phyloP scores from a whole-genome alignment of 2,797 vertebrate genomes.

The Alcedo quadribrachys region DNA sequence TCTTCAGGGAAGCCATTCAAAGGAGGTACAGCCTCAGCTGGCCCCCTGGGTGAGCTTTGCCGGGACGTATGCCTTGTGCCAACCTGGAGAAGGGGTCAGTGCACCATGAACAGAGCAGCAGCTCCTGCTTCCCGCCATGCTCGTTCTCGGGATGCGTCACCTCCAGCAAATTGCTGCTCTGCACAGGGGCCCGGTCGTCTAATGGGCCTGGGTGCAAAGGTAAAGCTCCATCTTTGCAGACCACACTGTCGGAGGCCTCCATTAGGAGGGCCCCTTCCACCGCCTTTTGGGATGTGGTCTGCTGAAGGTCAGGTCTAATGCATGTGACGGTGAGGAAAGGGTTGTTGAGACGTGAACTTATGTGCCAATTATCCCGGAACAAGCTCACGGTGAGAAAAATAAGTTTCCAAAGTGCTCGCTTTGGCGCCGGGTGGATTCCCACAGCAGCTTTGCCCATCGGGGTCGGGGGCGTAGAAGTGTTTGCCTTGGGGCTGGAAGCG shows the following conservation, averaged over 20 bases:
- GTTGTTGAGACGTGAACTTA: neutral
- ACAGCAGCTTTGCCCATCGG: neutral
- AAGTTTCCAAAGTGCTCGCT: neutral
- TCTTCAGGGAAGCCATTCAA: accelerated
- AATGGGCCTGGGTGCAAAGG: neutral
- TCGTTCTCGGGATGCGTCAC: neutral
- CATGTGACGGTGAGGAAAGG: neutral
- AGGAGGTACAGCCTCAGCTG: neutral
- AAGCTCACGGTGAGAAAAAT: neutral
- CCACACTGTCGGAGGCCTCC: neutral
- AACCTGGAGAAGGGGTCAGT: accelerated
- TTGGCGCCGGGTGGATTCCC: accelerated
- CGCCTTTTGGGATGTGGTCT: neutral
- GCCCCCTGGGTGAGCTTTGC: neutral
- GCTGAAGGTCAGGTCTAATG: neutral
- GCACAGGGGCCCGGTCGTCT: neutral
- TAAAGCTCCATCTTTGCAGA: neutral
- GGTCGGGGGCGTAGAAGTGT: neutral
- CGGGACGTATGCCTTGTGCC: neutral
- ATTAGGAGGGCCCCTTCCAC: neutral
- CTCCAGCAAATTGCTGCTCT: neutral
- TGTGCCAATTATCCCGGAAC: neutral
- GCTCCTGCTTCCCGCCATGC: neutral
- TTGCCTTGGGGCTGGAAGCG: neutral
- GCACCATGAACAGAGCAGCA: accelerated